Conservation (phyloP, 2,113 vertebrate genomes). For the Rhombomys opimus region DNA sequence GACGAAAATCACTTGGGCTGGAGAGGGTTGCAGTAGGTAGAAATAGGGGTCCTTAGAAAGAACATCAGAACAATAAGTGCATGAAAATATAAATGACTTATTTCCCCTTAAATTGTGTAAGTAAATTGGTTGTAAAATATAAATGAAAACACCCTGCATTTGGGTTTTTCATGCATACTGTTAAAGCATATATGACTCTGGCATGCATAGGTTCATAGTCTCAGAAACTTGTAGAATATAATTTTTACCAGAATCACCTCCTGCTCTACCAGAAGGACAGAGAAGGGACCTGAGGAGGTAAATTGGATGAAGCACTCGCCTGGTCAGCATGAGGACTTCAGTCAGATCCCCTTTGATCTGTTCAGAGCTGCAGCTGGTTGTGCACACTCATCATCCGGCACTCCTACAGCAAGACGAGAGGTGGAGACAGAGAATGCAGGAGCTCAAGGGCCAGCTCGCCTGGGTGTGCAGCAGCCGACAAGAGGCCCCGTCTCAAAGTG, state of each 20-base stretch:
- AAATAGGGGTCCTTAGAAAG: background rate
- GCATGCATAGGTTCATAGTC: fast-evolving
- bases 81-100: background rate
- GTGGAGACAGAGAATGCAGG: background rate
- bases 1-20: no score
- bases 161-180: no score
- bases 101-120: background rate
- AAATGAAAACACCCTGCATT: fast-evolving
- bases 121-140: background rate
- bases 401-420: background rate
- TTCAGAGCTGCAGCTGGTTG: background rate
- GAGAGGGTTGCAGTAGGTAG: fast-evolving
- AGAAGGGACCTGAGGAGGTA: background rate
- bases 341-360: background rate
- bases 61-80: fast-evolving
- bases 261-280: background rate
- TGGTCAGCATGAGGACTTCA: background rate
- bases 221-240: background rate
- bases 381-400: background rate
- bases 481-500: background rate
- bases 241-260: background rate
- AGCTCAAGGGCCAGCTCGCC: background rate
- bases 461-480: background rate
- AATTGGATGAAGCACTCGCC: background rate
- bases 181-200: background rate